These are phyloP conservation scores for Coecobrya sp. DNA, from an alignment of 2,888 invertebrate genomes.

Conservation along the genomic window DNA sequence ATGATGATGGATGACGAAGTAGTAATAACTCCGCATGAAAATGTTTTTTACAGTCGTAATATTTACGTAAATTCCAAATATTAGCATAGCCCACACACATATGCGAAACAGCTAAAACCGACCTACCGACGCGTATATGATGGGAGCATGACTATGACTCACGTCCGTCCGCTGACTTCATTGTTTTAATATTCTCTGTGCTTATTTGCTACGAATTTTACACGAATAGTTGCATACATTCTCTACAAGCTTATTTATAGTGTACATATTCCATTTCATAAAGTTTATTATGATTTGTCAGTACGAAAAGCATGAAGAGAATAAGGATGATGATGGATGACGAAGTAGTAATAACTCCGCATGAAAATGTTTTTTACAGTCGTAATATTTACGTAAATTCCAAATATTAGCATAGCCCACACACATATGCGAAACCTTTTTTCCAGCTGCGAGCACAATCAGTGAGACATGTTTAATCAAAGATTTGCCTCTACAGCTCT, in stretches of 20 bases:
- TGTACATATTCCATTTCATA: neutral
- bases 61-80: constrained; percentile 46
- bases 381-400: constrained; percentile 34
- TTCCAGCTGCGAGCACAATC: constrained; percentile 18
- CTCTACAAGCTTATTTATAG: neutral
- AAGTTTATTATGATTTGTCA: constrained; percentile 13
- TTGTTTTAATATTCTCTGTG: neutral
- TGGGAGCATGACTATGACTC: constrained; percentile 53
- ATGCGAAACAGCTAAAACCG: constrained; percentile 9
- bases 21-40: neutral
- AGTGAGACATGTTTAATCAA: constrained; percentile 32
- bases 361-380: constrained; percentile 31
- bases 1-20: neutral
- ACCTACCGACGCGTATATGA: neutral
- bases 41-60: constrained; percentile 38
- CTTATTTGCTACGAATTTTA: neutral
- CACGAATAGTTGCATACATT: neutral
- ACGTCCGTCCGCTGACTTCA: constrained; percentile 39
- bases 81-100: constrained; percentile 42
- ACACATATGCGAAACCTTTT: constrained; percentile 17
- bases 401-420: constrained; percentile 53
- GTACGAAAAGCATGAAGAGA: neutral
- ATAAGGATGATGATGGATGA: neutral
- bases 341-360: neutral
- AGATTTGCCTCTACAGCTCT: neutral